A percentile compares a stretch with the other conserved stretches of the same genome.
phyloP scores from a whole-genome alignment of 1,140 invertebrate genomes.

The Bombus balteatus region DNA sequence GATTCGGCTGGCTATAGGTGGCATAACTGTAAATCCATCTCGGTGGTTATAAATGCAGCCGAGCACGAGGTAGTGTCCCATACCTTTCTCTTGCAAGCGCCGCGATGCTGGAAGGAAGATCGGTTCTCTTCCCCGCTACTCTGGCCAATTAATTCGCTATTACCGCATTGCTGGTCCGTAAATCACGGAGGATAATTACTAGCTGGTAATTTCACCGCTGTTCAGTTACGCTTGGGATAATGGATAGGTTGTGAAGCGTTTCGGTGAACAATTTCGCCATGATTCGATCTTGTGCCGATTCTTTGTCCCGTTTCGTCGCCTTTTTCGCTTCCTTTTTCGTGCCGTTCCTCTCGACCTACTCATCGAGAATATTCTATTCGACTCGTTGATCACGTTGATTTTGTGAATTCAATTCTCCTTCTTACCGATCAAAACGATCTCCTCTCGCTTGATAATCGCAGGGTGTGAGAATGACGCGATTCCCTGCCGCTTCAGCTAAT shows the following conservation, averaged over 20 bases:
- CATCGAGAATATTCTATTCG: not conserved
- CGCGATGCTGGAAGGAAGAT: conserved; percentile 48
- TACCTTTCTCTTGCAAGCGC: conserved; percentile 55
- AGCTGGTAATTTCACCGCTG: conserved; percentile 74
- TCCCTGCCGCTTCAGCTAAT: conserved; percentile 28
- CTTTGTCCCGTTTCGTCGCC: conserved; percentile 1
- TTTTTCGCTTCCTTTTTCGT: not conserved
- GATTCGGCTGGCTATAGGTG: conserved; percentile 12
- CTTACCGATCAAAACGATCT: too few species aligned
- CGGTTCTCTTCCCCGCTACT: conserved; percentile 1
- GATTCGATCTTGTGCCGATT: conserved; percentile 23
- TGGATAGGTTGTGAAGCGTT: conserved; percentile 59
- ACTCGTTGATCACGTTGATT: not conserved
- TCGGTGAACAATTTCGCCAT: conserved; percentile 50
- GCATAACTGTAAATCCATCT: conserved; percentile 58
- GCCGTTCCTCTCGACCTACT: not conserved
- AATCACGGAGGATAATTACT: conserved; percentile 69
- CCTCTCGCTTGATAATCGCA: not conserved
- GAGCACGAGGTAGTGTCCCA: conserved; percentile 18
- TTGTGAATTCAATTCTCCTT: not conserved
- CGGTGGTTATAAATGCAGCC: conserved; percentile 50
- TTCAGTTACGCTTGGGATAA: conserved; percentile 68
- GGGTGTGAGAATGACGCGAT: conserved; percentile 18
- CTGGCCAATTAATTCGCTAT: conserved; percentile 69
- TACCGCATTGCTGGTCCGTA: conserved; percentile 66